phyloP scores from a whole-genome alignment of 2,888 invertebrate species.

The Tachina lurida region DNA sequence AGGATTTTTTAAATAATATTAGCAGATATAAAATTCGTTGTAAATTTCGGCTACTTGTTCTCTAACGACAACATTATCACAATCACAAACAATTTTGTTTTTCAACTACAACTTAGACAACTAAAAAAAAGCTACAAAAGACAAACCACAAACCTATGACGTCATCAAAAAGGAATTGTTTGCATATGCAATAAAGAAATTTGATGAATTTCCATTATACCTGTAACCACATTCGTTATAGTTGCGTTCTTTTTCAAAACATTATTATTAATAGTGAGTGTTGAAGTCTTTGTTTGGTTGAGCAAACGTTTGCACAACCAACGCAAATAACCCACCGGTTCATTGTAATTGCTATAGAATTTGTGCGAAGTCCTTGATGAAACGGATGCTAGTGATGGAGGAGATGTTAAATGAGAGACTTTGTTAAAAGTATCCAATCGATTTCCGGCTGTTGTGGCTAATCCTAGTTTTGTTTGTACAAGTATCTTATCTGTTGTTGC shows the following conservation, averaged over 20 bases:
- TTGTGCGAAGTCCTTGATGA: slow-evolving; percentile 7
- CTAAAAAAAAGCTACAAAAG: neutral
- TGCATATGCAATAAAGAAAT: neutral
- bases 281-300: neutral
- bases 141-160: neutral
- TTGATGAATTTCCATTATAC: slow-evolving; percentile 14
- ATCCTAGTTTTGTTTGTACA: slow-evolving; percentile 24
- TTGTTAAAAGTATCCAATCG: neutral
- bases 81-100: neutral
- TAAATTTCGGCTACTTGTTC: no score
- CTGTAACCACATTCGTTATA: slow-evolving; percentile 23
- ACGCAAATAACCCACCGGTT: slow-evolving; percentile 62
- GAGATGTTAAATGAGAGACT: neutral
- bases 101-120: neutral
- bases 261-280: slow-evolving; percentile 15
- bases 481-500: neutral
- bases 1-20: no score
- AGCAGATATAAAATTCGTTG: no score
- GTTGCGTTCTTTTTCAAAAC: slow-evolving; percentile 4
- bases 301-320: slow-evolving; percentile 62
- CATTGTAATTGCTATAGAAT: slow-evolving; percentile 59
- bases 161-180: neutral
- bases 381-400: neutral
- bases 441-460: neutral
- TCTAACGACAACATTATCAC: neutral